Percentiles rank a stretch among this genome's conserved stretches.
Conservation (phyloP, 2,888 invertebrate species). For the Aethes cnicana region DNA sequence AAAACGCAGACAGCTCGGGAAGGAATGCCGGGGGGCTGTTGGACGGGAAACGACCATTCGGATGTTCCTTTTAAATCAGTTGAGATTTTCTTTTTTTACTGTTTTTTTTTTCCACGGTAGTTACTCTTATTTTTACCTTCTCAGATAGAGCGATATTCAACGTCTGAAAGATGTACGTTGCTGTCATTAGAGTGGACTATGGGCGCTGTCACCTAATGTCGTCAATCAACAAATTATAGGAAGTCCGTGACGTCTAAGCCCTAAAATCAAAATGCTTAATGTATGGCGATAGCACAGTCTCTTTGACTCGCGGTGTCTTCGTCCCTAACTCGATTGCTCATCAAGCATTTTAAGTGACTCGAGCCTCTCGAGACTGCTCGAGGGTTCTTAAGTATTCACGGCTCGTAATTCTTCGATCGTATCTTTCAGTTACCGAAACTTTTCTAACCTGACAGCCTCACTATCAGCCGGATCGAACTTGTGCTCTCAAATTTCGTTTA, state of each 20-base stretch:
- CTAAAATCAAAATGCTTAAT: too few species aligned
- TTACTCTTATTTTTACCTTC: too few species aligned
- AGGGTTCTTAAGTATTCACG: slow-evolving; percentile 74
- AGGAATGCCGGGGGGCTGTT: slow-evolving; percentile 65
- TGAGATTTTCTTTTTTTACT: slow-evolving; percentile 52
- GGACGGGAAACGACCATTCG: slow-evolving; percentile 60
- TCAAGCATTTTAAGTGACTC: slow-evolving; percentile 72
- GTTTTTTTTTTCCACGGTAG: too few species aligned
- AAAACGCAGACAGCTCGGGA: slow-evolving; percentile 68
- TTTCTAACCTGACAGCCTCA: slow-evolving; percentile 45
- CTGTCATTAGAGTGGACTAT: too few species aligned
- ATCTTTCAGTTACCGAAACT: slow-evolving; percentile 57
- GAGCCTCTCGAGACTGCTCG: slow-evolving; percentile 67
- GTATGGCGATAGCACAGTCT: too few species aligned
- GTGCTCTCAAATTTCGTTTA: slow-evolving; percentile 34
- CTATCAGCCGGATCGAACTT: slow-evolving; percentile 50
- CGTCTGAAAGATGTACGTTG: too few species aligned
- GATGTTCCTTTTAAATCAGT: slow-evolving; percentile 70
- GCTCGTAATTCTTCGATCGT: slow-evolving; percentile 63
- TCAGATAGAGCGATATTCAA: too few species aligned
- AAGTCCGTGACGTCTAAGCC: too few species aligned
- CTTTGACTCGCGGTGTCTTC: slow-evolving; percentile 33
- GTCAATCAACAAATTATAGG: too few species aligned
- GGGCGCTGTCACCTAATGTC: too few species aligned
- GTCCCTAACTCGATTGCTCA: slow-evolving; percentile 64